These are phyloP conservation scores for Pammene aurita DNA, from an alignment of 2,888 invertebrate genomes.

Conservation along the genomic window DNA sequence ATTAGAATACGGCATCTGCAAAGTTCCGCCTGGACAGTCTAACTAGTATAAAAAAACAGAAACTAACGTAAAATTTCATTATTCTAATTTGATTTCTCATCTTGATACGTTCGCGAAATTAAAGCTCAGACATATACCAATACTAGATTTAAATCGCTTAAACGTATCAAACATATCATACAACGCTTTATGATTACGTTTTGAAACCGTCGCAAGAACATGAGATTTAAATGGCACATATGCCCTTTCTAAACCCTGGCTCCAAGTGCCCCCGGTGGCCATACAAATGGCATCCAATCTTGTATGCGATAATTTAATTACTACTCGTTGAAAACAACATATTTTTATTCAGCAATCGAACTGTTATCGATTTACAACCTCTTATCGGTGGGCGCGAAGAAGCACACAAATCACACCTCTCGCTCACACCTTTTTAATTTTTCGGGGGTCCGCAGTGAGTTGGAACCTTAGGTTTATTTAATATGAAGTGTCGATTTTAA, in stretches of 20 bases:
- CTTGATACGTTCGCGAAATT: not conserved
- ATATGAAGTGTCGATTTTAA: too few relatives aligned
- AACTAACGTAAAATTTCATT: not conserved
- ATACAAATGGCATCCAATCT: conserved; percentile 32
- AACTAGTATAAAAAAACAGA: too few relatives aligned
- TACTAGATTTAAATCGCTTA: not conserved
- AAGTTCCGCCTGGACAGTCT: too few relatives aligned
- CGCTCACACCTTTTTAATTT: conserved; percentile 54
- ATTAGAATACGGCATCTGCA: too few relatives aligned
- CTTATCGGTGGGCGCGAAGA: conserved; percentile 73
- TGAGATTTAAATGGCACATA: conserved; percentile 1
- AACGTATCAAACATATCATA: conserved; percentile 1
- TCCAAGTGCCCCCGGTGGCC: conserved; percentile 25
- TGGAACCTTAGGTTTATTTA: too few relatives aligned
- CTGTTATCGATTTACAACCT: conserved; percentile 65
- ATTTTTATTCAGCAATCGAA: conserved; percentile 40
- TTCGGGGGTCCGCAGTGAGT: conserved; percentile 17
- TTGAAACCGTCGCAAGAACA: not conserved
- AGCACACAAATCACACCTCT: conserved; percentile 79
- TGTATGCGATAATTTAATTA: conserved; percentile 39
- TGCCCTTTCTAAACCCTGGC: not conserved
- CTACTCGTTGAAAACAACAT: conserved; percentile 39
- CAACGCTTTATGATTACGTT: not conserved
- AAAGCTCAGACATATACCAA: not conserved
- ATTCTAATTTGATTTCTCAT: not conserved